phyloP scores from a whole-genome alignment of 2,888 invertebrate genomes.

The Ormia ochracea region DNA sequence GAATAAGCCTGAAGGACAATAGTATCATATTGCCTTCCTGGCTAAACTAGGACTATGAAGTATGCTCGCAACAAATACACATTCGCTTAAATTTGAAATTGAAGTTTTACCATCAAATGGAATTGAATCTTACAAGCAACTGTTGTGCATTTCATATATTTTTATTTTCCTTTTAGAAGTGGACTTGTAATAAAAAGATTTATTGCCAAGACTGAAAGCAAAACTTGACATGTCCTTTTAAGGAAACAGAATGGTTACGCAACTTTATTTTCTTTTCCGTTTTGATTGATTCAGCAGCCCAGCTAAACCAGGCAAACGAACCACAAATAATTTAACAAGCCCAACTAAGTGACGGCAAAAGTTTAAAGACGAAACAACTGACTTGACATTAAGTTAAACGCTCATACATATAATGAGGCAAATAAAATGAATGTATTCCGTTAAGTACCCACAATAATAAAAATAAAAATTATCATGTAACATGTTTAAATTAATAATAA shows the following conservation, averaged over 20 bases:
- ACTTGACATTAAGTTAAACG: background rate
- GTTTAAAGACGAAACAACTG: conserved; percentile 6
- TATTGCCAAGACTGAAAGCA: background rate
- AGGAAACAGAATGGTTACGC: conserved; percentile 27
- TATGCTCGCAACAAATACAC: too few species aligned
- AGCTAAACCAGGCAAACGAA: background rate
- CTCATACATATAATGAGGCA: background rate
- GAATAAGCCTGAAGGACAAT: too few species aligned
- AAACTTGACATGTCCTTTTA: conserved; percentile 24
- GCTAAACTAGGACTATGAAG: too few species aligned
- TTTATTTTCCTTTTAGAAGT: background rate
- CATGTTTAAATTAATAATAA: conserved; percentile 38
- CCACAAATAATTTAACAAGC: background rate
- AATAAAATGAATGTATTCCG: background rate
- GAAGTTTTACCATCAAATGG: too few species aligned
- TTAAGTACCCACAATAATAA: background rate
- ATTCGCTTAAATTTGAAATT: too few species aligned
- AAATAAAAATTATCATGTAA: background rate
- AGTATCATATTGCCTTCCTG: too few species aligned
- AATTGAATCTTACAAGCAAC: too few species aligned
- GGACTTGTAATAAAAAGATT: background rate
- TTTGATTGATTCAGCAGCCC: background rate
- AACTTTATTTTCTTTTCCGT: background rate
- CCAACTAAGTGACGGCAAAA: conserved; percentile 45
- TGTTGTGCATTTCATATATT: too few species aligned